Evolutionary conservation across 1,140 invertebrate species (phyloP).

Genomic region (Hylaeus anthracinus): DNA sequence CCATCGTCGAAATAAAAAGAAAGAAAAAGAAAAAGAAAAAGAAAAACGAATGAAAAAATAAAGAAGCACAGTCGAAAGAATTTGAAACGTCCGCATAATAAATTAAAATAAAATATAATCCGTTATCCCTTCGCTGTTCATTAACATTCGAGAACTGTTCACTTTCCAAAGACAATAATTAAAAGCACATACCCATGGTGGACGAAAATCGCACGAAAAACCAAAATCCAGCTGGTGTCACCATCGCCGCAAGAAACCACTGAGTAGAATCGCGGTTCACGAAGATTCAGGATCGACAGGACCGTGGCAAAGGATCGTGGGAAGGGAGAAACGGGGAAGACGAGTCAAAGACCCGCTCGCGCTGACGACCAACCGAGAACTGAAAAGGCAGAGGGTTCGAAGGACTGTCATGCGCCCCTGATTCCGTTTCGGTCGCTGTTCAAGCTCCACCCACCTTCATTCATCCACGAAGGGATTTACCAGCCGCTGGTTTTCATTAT

Average conservation of each 20-base stretch:
- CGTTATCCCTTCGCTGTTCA: too few relatives aligned
- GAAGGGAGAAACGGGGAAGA: not conserved
- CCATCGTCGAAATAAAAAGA: too few relatives aligned
- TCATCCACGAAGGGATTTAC: slow-evolving; percentile 58
- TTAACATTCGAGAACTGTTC: too few relatives aligned
- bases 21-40: too few relatives aligned
- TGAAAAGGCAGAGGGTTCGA: slow-evolving; percentile 60
- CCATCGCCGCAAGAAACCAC: not conserved
- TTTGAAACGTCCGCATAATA: not conserved
- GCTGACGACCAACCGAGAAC: slow-evolving; percentile 60
- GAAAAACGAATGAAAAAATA: too few relatives aligned
- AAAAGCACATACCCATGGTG: not conserved
- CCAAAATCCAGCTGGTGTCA: not conserved
- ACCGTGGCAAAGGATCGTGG: not conserved
- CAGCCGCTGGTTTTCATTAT: slow-evolving; percentile 46
- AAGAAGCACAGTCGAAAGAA: too few relatives aligned
- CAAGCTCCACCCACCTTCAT: slow-evolving; percentile 62
- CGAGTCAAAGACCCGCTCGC: slow-evolving; percentile 54
- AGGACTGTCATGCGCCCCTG: slow-evolving; percentile 63
- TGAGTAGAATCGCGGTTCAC: not conserved
- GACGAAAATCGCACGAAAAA: not conserved
- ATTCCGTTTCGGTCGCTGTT: slow-evolving; percentile 59
- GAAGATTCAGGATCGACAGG: not conserved
- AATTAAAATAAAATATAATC: not conserved
- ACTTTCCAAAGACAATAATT: too few relatives aligned